Conservation (phyloP, 2,888 invertebrate genomes). For the Luperina nickerlii region DNA sequence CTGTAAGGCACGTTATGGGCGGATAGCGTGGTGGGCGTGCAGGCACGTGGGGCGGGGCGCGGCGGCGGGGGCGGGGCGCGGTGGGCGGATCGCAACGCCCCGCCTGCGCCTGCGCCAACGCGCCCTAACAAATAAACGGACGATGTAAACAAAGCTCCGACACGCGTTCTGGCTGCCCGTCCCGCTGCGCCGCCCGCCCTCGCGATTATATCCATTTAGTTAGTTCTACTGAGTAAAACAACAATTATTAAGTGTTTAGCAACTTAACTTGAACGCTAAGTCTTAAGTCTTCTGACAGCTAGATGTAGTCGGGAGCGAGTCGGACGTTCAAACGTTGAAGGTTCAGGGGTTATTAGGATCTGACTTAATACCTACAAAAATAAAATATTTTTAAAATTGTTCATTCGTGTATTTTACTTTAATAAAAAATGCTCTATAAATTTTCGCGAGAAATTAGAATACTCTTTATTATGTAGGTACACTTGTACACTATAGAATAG, state of each 20-base stretch:
- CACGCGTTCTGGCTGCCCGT: conserved; percentile 9
- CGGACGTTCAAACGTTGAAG: background rate
- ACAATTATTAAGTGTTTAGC: background rate
- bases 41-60: conserved; percentile 13
- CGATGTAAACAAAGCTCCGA: conserved; percentile 52
- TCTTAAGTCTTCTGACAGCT: background rate
- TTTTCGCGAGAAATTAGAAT: no score
- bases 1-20: conserved; percentile 18
- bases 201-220: background rate
- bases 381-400: no score
- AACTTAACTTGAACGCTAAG: background rate
- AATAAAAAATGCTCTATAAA: no score
- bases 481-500: background rate
- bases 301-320: background rate
- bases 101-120: conserved; percentile 7
- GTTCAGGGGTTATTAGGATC: background rate
- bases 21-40: conserved; percentile 37
- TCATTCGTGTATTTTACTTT: no score
- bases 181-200: conserved; percentile 4
- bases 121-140: background rate
- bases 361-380: background rate
- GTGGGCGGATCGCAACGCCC: conserved; percentile 2
- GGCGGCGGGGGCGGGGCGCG: background rate
- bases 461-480: no score
- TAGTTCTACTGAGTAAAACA: background rate